A percentile compares a stretch with the other conserved stretches of the same genome.
These are phyloP conservation scores for Aldabrachelys gigantea DNA, from an alignment of 2,113 vertebrate genomes.

Conservation along the genomic window DNA sequence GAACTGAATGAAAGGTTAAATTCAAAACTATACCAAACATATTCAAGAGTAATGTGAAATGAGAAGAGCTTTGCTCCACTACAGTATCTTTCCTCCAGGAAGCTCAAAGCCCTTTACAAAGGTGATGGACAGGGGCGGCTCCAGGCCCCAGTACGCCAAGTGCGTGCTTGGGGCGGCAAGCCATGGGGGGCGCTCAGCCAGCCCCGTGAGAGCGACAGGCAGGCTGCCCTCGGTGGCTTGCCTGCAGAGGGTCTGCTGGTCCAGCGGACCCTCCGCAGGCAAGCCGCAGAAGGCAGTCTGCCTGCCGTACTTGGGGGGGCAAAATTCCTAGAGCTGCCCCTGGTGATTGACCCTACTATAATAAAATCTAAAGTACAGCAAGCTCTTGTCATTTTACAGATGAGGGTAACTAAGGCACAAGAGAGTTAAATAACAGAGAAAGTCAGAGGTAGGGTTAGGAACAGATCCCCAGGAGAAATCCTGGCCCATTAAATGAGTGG, in stretches of 20 bases:
- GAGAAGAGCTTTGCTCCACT: background rate
- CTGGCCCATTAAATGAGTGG: background rate
- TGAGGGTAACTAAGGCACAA: background rate
- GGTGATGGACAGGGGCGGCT: background rate
- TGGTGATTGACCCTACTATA: background rate
- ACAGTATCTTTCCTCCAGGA: background rate
- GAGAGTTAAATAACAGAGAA: background rate
- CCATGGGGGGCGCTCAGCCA: too few species aligned
- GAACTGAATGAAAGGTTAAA: background rate
- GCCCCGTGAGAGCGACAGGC: too few species aligned
- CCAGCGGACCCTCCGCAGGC: too few species aligned
- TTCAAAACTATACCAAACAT: background rate
- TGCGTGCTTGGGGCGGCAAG: too few species aligned
- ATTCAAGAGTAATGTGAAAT: background rate
- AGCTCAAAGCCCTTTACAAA: background rate
- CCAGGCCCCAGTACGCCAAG: too few species aligned
- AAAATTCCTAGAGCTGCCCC: too few species aligned
- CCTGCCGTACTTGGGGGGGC: too few species aligned
- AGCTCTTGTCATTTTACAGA: background rate
- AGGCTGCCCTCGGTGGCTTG: too few species aligned
- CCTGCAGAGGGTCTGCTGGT: too few species aligned
- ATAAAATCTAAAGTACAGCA: background rate
- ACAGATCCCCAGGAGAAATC: background rate
- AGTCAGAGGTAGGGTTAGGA: background rate
- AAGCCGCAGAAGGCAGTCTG: too few species aligned